Evolutionary conservation across 1,140 invertebrate species (phyloP), one percentile per base, ranked within the genome.

Genomic region (Dufourea novaeangliae): DNA sequence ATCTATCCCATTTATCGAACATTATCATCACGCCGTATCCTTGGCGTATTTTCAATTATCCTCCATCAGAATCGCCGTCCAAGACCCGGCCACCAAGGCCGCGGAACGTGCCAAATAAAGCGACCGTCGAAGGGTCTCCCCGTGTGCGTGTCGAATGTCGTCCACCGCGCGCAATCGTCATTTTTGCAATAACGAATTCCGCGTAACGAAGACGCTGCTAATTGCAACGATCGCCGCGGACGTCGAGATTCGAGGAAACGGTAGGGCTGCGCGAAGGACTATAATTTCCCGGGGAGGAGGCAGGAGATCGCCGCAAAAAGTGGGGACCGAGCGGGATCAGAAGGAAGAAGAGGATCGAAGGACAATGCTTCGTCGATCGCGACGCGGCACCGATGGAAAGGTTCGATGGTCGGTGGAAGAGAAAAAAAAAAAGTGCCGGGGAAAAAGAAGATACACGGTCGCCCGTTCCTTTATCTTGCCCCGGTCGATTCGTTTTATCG

Each of bases 401-500:
- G 34, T 37, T 37, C 3, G n/a, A n/a, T n/a, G 46, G 69, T 70
- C 54, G 56, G 20, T 17, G 3, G 17, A 20, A 32, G 17, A 29
- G 32, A 25, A 27, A 4, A 29, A 27, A 27, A 29, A 20, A 20
- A 46, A 4, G 25, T 37, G 34, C 32, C 6, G 2, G 17, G 27
- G 6, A 22, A 11, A 66, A 41, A 32, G 63, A 59, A 52, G 62
- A 68, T 46, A 57, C 62, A 77, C 52, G 66, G 68, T 56, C 62
- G 56, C 61, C 63, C 70, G 80, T 63, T 74, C 67, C 70, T 64
- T 86, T 81, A 50, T 50, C 20, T n/a, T n/a, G 82, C 87, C 84
- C 81, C 70, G 78, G 61, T 63, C 79, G 61, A 71, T 61, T 79
- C 71, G 79, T 80, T 88, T 85, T 88, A 87, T 87, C 82, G 77